Evolutionary conservation across 2,888 invertebrate species (phyloP).

Genomic region (Lissocephala sabroskyi): DNA sequence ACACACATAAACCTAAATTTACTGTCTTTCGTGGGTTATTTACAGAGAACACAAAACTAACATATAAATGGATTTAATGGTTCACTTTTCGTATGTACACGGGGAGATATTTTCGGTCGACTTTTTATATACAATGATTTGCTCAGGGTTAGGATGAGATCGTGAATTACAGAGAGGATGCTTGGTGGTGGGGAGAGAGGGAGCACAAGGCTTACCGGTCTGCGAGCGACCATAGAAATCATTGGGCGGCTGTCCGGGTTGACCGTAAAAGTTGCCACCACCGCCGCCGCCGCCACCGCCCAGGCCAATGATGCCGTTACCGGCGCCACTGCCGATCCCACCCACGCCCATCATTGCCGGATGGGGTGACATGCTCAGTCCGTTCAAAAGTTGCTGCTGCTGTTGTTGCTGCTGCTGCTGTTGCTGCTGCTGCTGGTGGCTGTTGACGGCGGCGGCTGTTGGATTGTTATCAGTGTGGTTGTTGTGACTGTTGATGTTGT

Average conservation of each 20-base stretch:
- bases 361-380: conserved; percentile 50
- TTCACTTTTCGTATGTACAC: too few relatives aligned
- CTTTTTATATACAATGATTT: not conserved
- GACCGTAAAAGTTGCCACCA: conserved; percentile 54
- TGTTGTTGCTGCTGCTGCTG: conserved; percentile 46
- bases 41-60: too few relatives aligned
- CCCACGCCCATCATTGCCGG: conserved; percentile 49
- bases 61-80: too few relatives aligned
- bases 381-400: conserved; percentile 52
- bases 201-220: conserved; percentile 71
- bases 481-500: conserved; percentile 25
- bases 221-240: conserved; percentile 72
- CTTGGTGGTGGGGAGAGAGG: too few relatives aligned
- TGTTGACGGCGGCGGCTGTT: conserved; percentile 39
- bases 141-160: not conserved
- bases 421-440: conserved; percentile 36
- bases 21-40: too few relatives aligned
- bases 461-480: conserved; percentile 40
- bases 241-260: conserved; percentile 49
- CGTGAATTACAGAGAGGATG: not conserved
- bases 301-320: conserved; percentile 60
- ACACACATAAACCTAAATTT: too few relatives aligned
- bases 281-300: conserved; percentile 58
- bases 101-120: too few relatives aligned
- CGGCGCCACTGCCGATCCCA: conserved; percentile 35